Conservation (phyloP, 2,797 vertebrate genomes). For the Carduelis carduelis region DNA sequence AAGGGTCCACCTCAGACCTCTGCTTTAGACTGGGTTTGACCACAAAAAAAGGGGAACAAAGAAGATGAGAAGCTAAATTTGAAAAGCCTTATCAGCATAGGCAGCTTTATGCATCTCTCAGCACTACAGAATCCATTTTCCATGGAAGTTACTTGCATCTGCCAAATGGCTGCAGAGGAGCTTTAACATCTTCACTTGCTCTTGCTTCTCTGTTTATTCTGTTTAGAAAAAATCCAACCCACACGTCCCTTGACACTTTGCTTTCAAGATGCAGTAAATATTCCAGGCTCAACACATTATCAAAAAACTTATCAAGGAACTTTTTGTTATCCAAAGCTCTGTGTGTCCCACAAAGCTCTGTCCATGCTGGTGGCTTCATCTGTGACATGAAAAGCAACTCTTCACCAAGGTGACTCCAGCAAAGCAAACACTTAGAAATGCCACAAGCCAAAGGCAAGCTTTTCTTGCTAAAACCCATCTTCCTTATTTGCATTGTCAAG, state of each 20-base stretch:
- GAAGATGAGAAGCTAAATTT: not conserved
- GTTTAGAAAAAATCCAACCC: not conserved
- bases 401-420: not conserved
- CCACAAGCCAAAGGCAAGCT: not conserved
- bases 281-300: not conserved
- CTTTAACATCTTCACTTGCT: not conserved
- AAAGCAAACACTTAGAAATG: not conserved
- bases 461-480: not conserved
- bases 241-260: not conserved
- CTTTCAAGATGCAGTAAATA: not conserved
- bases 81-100: not conserved
- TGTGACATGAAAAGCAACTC: not conserved
- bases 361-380: not conserved
- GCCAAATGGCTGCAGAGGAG: not conserved
- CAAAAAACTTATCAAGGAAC: not conserved
- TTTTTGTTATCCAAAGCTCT: not conserved
- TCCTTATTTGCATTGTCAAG: not conserved
- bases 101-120: not conserved
- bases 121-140: not conserved
- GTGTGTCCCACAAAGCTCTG: not conserved
- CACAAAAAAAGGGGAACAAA: not conserved
- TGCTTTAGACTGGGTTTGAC: not conserved
- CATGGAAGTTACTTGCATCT: not conserved
- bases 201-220: not conserved
- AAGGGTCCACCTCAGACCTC: not conserved